phyloP scores from a whole-genome alignment of 1,140 invertebrate species.

The Uloborus diversus region DNA sequence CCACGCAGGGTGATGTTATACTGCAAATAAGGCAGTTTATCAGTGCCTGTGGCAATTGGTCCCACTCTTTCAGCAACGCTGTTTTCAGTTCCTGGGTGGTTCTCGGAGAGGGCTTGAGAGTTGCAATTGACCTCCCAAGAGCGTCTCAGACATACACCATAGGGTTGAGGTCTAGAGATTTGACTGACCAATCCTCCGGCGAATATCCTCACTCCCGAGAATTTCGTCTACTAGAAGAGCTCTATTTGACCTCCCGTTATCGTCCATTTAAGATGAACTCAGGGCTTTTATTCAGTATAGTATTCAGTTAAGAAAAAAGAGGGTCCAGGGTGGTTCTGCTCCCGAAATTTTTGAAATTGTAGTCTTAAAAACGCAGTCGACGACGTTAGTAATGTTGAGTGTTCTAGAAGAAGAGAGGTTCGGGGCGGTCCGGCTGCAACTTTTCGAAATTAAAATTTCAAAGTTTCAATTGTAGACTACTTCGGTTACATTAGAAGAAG shows the following conservation, averaged over 20 bases:
- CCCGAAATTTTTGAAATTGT: no score
- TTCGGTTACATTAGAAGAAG: no score
- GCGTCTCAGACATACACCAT: neutral
- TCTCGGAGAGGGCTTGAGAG: neutral
- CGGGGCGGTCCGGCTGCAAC: no score
- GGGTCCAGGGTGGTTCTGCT: no score
- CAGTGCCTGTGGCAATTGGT: neutral
- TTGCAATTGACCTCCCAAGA: neutral
- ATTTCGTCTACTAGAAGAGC: neutral
- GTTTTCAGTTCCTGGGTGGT: neutral
- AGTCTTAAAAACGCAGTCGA: no score
- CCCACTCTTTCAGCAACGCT: neutral
- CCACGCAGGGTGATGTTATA: neutral
- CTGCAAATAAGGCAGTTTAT: neutral
- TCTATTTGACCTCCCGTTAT: neutral
- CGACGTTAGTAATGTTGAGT: no score
- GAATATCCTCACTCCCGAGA: neutral
- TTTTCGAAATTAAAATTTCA: no score
- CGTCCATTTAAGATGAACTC: neutral
- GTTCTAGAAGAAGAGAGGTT: no score
- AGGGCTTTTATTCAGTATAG: no score
- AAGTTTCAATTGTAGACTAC: no score
- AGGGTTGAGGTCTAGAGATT: neutral
- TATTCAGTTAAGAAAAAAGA: no score
- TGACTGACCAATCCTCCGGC: neutral